Percentiles rank a stretch among this genome's conserved stretches.
phyloP scores from a whole-genome alignment of 2,113 vertebrate species.

The Cyanoderma ruficeps region DNA sequence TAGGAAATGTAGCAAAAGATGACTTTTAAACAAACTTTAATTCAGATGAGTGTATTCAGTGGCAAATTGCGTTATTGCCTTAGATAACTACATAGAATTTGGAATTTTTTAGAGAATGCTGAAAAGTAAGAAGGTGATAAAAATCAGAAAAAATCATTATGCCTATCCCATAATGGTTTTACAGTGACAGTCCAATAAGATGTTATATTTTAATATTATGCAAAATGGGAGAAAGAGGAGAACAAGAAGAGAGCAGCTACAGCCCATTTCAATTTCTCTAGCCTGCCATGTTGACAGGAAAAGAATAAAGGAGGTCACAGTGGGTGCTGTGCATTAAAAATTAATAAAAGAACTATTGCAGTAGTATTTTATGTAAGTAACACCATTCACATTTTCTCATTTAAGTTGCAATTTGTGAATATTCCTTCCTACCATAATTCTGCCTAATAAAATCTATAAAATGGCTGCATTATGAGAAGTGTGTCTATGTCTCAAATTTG shows the following conservation, averaged over 20 bases:
- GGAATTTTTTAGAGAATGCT: slow-evolving; percentile 8
- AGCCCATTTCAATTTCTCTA: slow-evolving; percentile 75
- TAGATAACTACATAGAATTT: slow-evolving; percentile 21
- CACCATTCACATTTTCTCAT: slow-evolving; percentile 75
- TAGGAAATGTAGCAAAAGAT: not conserved
- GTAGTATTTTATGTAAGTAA: slow-evolving; percentile 83
- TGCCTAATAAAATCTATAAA: slow-evolving; percentile 69
- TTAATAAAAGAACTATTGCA: slow-evolving; percentile 80
- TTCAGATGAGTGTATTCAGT: not conserved
- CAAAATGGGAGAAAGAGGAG: not conserved
- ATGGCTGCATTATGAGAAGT: slow-evolving; percentile 63
- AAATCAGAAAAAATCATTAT: not conserved
- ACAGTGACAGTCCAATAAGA: slow-evolving; percentile 35
- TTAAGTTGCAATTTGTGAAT: slow-evolving; percentile 76
- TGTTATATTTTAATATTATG: slow-evolving; percentile 44
- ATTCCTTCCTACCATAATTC: slow-evolving; percentile 69
- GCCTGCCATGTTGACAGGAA: slow-evolving; percentile 74
- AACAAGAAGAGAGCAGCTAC: slow-evolving; percentile 35
- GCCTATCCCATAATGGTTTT: slow-evolving; percentile 19
- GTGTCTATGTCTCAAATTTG: slow-evolving; percentile 57
- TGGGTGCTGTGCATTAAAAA: slow-evolving; percentile 81
- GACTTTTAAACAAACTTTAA: slow-evolving; percentile 49
- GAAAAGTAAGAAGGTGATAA: slow-evolving; percentile 22
- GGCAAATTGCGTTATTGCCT: slow-evolving; percentile 17
- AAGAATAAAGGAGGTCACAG: slow-evolving; percentile 77